A percentile compares a stretch with the other conserved stretches of the same genome.
phyloP scores from a whole-genome alignment of 2,113 vertebrate species.

The Dinomys branickii region DNA sequence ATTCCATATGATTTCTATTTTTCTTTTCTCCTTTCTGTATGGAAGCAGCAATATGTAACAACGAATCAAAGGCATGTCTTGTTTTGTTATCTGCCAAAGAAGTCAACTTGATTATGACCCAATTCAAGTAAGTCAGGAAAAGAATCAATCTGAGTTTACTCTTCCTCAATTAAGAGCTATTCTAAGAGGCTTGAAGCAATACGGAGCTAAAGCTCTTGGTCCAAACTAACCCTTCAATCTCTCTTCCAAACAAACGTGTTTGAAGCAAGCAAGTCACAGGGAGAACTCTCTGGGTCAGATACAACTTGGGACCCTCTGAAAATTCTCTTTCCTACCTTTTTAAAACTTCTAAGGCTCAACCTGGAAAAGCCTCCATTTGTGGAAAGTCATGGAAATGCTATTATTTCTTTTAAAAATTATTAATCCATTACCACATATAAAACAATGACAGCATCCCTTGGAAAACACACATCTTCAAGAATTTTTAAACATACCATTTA shows the following conservation, averaged over 20 bases:
- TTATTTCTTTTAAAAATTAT: conserved; percentile 6
- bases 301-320: background rate
- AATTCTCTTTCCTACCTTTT: background rate
- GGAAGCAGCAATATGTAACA: background rate
- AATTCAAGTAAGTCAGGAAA: background rate
- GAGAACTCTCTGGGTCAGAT: background rate
- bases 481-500: background rate
- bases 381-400: background rate
- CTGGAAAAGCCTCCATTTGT: background rate
- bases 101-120: background rate
- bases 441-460: background rate
- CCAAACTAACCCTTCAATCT: background rate
- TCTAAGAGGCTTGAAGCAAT: background rate
- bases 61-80: background rate
- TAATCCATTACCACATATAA: background rate
- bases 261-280: background rate
- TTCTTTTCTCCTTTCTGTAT: background rate
- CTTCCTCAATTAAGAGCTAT: background rate
- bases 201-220: background rate
- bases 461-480: background rate
- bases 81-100: background rate
- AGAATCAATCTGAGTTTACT: background rate
- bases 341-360: background rate
- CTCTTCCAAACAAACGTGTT: background rate
- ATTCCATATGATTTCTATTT: background rate